Evolutionary conservation across 2,888 invertebrate genomes (phyloP).

Genomic region (Xylocampa areola): DNA sequence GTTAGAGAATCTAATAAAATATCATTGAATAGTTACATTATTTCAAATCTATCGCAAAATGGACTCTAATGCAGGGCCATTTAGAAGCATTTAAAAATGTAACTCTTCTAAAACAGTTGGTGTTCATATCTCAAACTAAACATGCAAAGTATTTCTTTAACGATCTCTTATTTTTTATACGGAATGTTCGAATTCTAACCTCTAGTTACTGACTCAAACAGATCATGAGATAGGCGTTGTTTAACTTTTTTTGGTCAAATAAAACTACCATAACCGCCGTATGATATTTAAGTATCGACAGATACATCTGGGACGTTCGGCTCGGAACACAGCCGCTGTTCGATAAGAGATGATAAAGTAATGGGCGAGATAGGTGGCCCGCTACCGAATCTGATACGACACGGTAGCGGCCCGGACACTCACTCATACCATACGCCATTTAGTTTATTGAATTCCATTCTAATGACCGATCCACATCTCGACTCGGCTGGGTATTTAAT

Average conservation of each 20-base stretch:
- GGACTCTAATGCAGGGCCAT: slow-evolving; percentile 34
- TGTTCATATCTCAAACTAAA: slow-evolving; percentile 71
- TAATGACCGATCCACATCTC: slow-evolving; percentile 76
- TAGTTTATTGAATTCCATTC: slow-evolving; percentile 81
- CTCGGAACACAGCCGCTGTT: slow-evolving; percentile 63
- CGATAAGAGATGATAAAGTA: slow-evolving; percentile 86
- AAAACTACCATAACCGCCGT: slow-evolving; percentile 81
- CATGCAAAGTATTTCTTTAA: slow-evolving; percentile 78
- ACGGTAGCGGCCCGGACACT: slow-evolving; percentile 77
- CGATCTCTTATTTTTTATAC: slow-evolving; percentile 72
- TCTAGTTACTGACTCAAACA: slow-evolving; percentile 75
- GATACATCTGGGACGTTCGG: slow-evolving; percentile 76
- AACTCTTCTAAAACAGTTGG: slow-evolving; percentile 42
- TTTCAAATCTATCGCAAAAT: slow-evolving; percentile 29
- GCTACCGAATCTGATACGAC: slow-evolving; percentile 85
- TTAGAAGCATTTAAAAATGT: slow-evolving; percentile 31
- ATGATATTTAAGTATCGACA: slow-evolving; percentile 82
- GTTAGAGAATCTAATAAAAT: slow-evolving; percentile 56
- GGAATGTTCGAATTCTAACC: slow-evolving; percentile 79
- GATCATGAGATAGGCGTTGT: slow-evolving; percentile 78
- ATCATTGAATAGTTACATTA: slow-evolving; percentile 44
- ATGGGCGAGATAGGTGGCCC: slow-evolving; percentile 75
- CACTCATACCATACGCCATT: slow-evolving; percentile 73
- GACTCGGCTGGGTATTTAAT: slow-evolving; percentile 44
- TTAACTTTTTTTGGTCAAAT: slow-evolving; percentile 75